Conservation (phyloP, 1,140 invertebrate species). For the Andrena cerasifolii region DNA sequence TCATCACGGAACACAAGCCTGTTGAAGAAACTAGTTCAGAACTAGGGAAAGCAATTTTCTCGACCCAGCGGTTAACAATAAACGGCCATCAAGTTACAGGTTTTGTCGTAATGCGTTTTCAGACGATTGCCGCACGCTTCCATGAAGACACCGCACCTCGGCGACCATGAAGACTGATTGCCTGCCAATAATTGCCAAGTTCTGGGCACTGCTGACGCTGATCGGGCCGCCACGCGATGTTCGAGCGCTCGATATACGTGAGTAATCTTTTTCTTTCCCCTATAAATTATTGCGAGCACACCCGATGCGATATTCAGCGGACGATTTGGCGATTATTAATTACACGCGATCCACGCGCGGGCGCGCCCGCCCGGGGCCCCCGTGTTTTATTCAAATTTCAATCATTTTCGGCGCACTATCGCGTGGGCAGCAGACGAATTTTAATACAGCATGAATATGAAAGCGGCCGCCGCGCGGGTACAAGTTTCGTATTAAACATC, state of each 20-base stretch:
- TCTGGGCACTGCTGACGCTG: conserved; percentile 69
- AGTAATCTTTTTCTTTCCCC: conserved; percentile 57
- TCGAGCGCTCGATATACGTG: conserved; percentile 74
- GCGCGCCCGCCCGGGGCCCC: neutral
- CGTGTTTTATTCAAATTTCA: conserved; percentile 45
- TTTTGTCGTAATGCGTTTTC: conserved; percentile 57
- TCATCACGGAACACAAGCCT: neutral
- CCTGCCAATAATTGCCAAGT: conserved; percentile 71
- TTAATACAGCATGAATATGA: conserved; percentile 54
- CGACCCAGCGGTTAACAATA: neutral
- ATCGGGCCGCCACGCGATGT: conserved; percentile 68
- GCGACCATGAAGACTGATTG: conserved; percentile 78
- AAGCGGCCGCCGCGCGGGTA: conserved; percentile 17
- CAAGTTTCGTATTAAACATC: conserved; percentile 45
- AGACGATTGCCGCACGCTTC: conserved; percentile 72
- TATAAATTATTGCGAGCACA: neutral
- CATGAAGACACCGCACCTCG: conserved; percentile 73
- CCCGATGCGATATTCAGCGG: too few relatives aligned
- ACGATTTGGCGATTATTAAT: conserved; percentile 52
- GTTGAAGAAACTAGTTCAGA: neutral
- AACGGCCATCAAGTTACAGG: conserved; percentile 10
- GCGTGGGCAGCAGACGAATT: conserved; percentile 23
- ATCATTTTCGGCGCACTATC: conserved; percentile 24
- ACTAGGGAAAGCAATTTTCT: conserved; percentile 1
- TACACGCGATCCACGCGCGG: neutral